Percentiles rank a stretch among this genome's conserved stretches.
Evolutionary conservation across 2,797 vertebrate species (phyloP).

Genomic region (Amniataba percoides): DNA sequence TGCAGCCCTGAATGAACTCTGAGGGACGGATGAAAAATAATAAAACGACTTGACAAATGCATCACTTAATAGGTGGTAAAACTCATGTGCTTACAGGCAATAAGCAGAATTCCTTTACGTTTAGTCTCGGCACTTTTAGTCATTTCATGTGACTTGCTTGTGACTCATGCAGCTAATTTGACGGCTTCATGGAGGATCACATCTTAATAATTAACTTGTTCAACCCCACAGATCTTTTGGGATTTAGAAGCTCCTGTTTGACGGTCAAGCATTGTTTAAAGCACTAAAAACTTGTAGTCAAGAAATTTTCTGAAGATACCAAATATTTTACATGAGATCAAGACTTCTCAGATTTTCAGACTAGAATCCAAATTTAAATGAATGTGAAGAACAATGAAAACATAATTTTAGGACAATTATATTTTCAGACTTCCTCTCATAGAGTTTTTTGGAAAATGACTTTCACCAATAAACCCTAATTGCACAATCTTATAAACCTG

Average conservation of each 20-base stretch:
- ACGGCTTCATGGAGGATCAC: neutral
- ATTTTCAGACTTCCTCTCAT: neutral
- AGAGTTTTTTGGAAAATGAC: neutral
- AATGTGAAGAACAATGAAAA: neutral
- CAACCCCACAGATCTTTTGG: neutral
- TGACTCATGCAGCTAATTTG: neutral
- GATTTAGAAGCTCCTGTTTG: neutral
- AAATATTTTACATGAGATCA: no score
- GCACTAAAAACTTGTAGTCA: neutral
- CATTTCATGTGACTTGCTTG: neutral
- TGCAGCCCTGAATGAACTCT: slow-evolving; percentile 28
- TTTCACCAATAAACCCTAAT: neutral
- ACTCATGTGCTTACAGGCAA: neutral
- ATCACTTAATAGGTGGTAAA: neutral
- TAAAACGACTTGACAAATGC: slow-evolving; percentile 7
- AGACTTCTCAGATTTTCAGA: no score
- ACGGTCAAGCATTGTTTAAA: neutral
- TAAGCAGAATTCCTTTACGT: neutral
- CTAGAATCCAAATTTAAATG: neutral
- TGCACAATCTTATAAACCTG: neutral
- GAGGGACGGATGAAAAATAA: slow-evolving; percentile 3
- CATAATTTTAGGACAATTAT: neutral
- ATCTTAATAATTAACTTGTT: neutral
- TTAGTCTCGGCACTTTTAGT: neutral
- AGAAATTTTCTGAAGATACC: neutral